Evolutionary conservation across 2,888 invertebrate species (phyloP).

Genomic region (Mythimna pallens): DNA sequence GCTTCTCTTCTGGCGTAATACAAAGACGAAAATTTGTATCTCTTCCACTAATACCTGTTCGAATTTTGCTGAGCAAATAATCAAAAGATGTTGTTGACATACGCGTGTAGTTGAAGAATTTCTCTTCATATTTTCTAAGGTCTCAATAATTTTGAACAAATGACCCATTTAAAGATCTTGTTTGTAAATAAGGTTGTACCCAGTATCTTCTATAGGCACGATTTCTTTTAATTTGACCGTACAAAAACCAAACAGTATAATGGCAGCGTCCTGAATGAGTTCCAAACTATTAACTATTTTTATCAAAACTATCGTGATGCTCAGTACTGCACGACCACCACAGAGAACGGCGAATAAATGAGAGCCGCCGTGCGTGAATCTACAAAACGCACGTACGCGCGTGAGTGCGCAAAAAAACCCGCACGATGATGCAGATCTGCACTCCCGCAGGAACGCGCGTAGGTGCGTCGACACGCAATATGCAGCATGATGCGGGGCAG

Average conservation of each 20-base stretch:
- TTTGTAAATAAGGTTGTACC: conserved; percentile 34
- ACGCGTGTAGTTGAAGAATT: conserved; percentile 8
- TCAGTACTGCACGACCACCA: conserved; percentile 14
- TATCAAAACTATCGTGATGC: conserved; percentile 14
- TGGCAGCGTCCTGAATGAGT: conserved; percentile 32
- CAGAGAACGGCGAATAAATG: neutral
- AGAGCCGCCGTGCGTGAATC: too few relatives aligned
- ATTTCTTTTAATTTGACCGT: conserved; percentile 26
- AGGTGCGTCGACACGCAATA: too few relatives aligned
- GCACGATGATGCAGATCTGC: too few relatives aligned
- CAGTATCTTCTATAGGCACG: conserved; percentile 31
- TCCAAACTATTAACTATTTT: neutral
- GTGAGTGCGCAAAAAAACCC: too few relatives aligned
- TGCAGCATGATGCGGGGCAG: too few relatives aligned
- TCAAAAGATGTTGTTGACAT: conserved; percentile 17
- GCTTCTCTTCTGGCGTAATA: conserved; percentile 9
- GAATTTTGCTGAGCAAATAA: conserved; percentile 15
- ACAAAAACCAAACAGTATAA: conserved; percentile 35
- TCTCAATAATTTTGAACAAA: conserved; percentile 32
- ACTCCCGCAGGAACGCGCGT: too few relatives aligned
- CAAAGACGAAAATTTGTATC: conserved; percentile 12
- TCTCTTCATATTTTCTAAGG: conserved; percentile 17
- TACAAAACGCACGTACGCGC: too few relatives aligned
- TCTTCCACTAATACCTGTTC: too few relatives aligned
- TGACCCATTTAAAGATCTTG: conserved; percentile 35